Evolutionary conservation across 2,888 invertebrate genomes (phyloP), one percentile per base, ranked within the genome.

Genomic region (Heliconius aoede): DNA sequence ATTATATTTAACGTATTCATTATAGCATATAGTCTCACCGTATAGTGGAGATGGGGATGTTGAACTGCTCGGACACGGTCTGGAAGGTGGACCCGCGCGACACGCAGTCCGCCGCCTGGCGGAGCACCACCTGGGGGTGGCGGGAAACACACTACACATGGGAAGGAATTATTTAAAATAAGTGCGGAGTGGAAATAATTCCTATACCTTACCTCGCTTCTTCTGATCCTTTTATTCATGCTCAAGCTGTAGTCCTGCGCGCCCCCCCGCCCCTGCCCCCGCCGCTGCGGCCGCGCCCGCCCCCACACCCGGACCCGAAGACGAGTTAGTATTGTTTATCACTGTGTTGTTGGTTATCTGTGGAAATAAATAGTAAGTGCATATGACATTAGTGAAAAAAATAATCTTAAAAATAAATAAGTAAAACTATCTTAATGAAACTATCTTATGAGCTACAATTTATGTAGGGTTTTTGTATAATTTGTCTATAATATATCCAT

Each of bases 21-120:
- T n/a, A n/a, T n/a, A n/a, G n/a, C n/a, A n/a, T n/a, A n/a, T n/a
- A n/a, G n/a, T n/a, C 86, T 84, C 68, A 95, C 95, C 95, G 95
- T 89, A 98, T 97, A 60, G 97, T 98, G 46, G 97, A 97, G 81
- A 98, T 97, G 78, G 98, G 98, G 91, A 98, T 97, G 88, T 97
- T 97, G 90, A 97, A 98, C 94, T 97, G 97, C 85, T 97, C 97
- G 77, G 97, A 97, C 46, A 97, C 97, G 1, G 97, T 97, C 91
- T 97, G 97, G 94, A 97, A 98, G 84, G 98, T 98, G 92, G 97
- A 97, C 1, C 98, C 97, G 75, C 97, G 96, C n/a, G 97, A 97
- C 80, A 98, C 97, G 90, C 97, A 97, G 87, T 97, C 97, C 4
- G 97, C 97, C 0, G 97, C 97, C 86, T 97, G 95, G n/a, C 96